Evolutionary conservation across 2,888 invertebrate genomes (phyloP), one percentile per base, ranked within the genome.

Genomic region (Phengaris arion): DNA sequence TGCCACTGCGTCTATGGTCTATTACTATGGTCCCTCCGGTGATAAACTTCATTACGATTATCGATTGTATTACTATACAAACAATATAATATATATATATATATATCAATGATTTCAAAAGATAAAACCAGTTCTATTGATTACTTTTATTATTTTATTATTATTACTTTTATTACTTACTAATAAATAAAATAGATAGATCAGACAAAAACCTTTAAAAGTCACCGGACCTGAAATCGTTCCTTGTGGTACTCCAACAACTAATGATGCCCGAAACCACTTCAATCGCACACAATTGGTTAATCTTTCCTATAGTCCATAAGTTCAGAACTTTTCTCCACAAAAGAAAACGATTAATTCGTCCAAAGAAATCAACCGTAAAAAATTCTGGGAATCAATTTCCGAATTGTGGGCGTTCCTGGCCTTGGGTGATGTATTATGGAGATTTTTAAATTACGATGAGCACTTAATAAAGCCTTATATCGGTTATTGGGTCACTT

Each of bases 401-500:
- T 72, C 54, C 72, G 72, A 72, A 54, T 54, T 35, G 72, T 72
- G 52, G 54, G 72, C 72, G 72, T 72, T 54, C 52, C 45, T 72
- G 52, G 72, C 72, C 72, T 52, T 15, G 52, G 22, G 72, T 52
- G 35, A 72, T 72, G 72, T 51, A 70, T 72, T 72, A 52, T 72
- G 35, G 46, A 68, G 46, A 64, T 48, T 51, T 70, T 72, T 10
- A 72, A 72, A 54, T 70, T 48, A 72, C 52, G 72, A 72, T 54
- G 72, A 72, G 72, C 72, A 52, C 52, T 46, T 69, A 48, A 52
- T 52, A 52, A 72, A 72, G 52, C 51, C 72, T 69, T 69, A 69
- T 46, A 72, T 72, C 72, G 52, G 72, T 72, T 72, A 72, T 72
- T 35, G 35, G 72, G 72, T 72, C 72, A 52, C 52, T 13, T 72